These are phyloP conservation scores for Poecilia latipinna DNA, from an alignment of 2,113 vertebrate genomes.

Conservation along the genomic window DNA sequence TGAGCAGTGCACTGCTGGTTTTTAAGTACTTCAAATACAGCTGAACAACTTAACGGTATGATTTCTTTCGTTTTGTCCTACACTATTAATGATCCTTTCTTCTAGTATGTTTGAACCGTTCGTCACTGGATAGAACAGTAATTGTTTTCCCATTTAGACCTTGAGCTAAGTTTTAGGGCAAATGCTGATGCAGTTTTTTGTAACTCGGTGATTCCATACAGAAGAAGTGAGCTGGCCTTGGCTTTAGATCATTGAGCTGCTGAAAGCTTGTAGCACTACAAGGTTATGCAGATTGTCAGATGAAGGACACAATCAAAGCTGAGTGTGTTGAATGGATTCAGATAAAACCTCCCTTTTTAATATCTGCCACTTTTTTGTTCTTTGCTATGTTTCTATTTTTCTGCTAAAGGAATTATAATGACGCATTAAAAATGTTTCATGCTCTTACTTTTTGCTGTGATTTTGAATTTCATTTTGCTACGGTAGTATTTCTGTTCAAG, in stretches of 20 bases:
- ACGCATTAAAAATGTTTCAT: background rate
- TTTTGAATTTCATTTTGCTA: background rate
- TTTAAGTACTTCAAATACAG: too few relatives aligned
- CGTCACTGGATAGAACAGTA: background rate
- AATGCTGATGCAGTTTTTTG: conserved; percentile 15
- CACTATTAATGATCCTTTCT: background rate
- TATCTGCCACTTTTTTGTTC: background rate
- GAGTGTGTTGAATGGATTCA: background rate
- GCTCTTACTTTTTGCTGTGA: background rate
- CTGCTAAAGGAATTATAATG: background rate
- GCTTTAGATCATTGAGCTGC: conserved; percentile 23
- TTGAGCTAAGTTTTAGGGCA: conserved; percentile 5
- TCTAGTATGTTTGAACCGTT: background rate
- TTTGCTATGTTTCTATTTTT: background rate
- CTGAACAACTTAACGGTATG: too few relatives aligned
- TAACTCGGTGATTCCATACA: conserved; percentile 9
- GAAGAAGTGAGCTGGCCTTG: background rate
- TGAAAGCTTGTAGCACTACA: conserved; percentile 17
- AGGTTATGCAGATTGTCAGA: conserved; percentile 24
- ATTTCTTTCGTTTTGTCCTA: background rate
- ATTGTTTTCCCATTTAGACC: conserved; percentile 1
- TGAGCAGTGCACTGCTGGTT: too few relatives aligned
- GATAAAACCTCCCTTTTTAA: background rate
- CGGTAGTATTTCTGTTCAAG: background rate
- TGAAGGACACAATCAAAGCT: conserved; percentile 36